Conservation (phyloP, 2,888 invertebrate genomes). For the Melipona beecheii region DNA sequence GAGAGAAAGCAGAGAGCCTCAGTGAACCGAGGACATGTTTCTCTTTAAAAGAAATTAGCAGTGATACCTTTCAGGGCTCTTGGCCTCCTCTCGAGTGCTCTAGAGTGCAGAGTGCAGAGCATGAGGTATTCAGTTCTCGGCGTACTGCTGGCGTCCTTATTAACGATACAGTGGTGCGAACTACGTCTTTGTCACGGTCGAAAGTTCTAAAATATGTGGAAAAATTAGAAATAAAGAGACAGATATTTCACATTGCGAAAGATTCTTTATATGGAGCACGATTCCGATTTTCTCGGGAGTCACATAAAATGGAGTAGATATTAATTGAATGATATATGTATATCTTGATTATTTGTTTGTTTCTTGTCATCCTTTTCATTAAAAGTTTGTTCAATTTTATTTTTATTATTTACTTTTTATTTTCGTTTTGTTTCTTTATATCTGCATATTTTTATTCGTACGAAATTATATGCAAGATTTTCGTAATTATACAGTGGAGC, state of each 20-base stretch:
- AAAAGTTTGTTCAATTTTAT: neutral
- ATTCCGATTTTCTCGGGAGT: neutral
- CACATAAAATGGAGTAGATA: neutral
- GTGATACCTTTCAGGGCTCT: slow-evolving; percentile 55
- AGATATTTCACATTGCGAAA: neutral
- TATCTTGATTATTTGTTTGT: neutral
- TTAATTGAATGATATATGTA: no score
- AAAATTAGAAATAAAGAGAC: neutral
- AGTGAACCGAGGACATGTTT: slow-evolving; percentile 46
- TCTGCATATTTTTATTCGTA: no score
- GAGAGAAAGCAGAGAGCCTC: neutral
- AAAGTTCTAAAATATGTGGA: slow-evolving; percentile 3
- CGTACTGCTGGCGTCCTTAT: slow-evolving; percentile 40
- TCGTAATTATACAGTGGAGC: neutral
- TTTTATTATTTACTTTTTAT: neutral
- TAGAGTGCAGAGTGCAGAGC: slow-evolving; percentile 33
- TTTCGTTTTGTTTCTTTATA: neutral
- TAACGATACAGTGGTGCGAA: slow-evolving; percentile 39
- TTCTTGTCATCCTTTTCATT: neutral
- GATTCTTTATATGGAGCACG: neutral
- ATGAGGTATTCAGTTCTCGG: slow-evolving; percentile 43
- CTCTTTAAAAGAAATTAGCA: slow-evolving; percentile 58
- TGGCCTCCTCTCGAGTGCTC: slow-evolving; percentile 52
- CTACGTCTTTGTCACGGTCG: slow-evolving; percentile 34
- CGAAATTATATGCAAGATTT: neutral